Base-by-base conservation (phyloP, 2,113 vertebrate species). In the Anolis carolinensis region DNA sequence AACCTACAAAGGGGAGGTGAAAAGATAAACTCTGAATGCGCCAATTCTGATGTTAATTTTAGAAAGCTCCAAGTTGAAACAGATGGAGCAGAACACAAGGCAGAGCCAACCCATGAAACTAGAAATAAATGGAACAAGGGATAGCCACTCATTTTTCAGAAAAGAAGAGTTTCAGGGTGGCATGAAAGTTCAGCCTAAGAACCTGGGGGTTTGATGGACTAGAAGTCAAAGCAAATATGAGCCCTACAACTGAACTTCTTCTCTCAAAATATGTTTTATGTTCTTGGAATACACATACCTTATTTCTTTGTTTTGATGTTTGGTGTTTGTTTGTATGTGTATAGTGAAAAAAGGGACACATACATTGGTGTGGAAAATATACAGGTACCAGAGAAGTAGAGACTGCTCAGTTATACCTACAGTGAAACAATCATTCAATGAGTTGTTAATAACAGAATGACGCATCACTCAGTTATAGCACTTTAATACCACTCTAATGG, bases 11-110 rank as follows among this genome's bases (percentile, higher is more conserved):
- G 11, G 39, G 4, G 30, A 27, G 5, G 18, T 7, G n/a, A 23
- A 21, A 55, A 18, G 7, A 20, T 48, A 59, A 36, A 59, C 16
- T 27, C 5, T 27, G 59, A 63, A 39, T 27, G 14, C 21, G 16
- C 36, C 63, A 81, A 68, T 50, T 81, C 63, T 81, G 27, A 21
- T 50, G 63, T 81, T 81, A 23, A 50, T 50, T 48, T 81, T 81
- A 81, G 34, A 68, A 81, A 48, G 68, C 4, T 50, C 79, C 65
- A 50, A 50, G 52, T 79, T 79, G 23, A 79, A 79, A 52, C 50
- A 55, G n/a, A 78, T 52, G 74, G 48, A 80, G 32, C 23, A 79
- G 32, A 65, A 34, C 23, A 65, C 6, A n/a, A 79, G 32, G 11
- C 20, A 36, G 18, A 25, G 32, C 21, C 20, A 79, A 39, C 5